A percentile compares a stretch with the other conserved stretches of the same genome.
These are phyloP conservation scores for Indicator indicator DNA, from an alignment of 2,113 vertebrate genomes.

Conservation along the genomic window DNA sequence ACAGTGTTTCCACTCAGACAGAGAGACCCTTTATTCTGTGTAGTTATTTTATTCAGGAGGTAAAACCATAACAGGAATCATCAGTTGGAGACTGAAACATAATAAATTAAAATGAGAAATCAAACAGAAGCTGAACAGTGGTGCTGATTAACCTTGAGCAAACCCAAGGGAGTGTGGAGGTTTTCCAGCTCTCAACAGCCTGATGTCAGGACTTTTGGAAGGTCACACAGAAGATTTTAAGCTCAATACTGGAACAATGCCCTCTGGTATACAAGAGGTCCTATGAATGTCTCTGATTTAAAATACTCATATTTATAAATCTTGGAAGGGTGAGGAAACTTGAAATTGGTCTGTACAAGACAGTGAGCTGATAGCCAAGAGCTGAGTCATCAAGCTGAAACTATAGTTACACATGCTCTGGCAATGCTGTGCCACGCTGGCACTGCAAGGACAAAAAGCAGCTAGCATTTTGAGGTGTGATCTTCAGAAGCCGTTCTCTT, in stretches of 20 bases:
- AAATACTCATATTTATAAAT: neutral
- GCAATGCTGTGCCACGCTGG: neutral
- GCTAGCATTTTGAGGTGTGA: neutral
- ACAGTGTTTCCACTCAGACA: neutral
- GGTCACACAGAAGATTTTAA: neutral
- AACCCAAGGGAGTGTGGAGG: neutral
- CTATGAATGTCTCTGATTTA: neutral
- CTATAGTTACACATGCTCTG: neutral
- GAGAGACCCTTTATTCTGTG: neutral
- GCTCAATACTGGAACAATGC: neutral
- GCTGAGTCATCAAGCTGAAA: neutral
- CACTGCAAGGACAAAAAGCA: neutral
- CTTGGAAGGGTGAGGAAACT: neutral
- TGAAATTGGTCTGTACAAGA: neutral
- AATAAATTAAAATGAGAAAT: conserved; percentile 58
- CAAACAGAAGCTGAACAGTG: neutral
- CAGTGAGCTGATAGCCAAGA: neutral
- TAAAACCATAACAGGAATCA: conserved; percentile 30
- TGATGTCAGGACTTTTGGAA: neutral
- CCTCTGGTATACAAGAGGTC: neutral
- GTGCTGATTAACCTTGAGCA: conserved; percentile 52
- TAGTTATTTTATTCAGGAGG: neutral
- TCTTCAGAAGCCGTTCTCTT: neutral
- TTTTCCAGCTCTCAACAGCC: neutral
- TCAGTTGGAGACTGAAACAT: conserved; percentile 11